Evolutionary conservation across 2,113 vertebrate genomes (phyloP).

Genomic region (Plecturocebus donacophilus): DNA sequence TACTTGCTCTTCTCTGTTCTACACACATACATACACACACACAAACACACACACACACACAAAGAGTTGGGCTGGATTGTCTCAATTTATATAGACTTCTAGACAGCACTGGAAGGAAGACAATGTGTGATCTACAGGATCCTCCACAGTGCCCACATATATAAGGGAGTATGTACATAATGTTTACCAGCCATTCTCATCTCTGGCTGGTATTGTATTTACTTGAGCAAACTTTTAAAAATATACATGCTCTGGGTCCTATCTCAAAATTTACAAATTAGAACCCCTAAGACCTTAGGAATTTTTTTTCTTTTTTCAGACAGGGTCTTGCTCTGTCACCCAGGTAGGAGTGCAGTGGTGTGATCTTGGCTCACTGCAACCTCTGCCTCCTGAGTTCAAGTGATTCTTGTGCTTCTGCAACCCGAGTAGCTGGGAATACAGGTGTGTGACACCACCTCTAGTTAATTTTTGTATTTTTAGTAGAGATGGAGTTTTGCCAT

Average conservation of each 20-base stretch:
- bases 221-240: slow-evolving; percentile 1
- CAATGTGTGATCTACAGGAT: neutral
- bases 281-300: neutral
- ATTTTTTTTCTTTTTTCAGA: no score
- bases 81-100: neutral
- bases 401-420: no score
- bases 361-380: no score
- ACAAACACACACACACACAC: neutral
- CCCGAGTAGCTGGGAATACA: no score
- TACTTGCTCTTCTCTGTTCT: neutral
- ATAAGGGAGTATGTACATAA: neutral
- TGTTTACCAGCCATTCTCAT: neutral
- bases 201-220: neutral
- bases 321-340: no score
- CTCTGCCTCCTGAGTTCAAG: no score
- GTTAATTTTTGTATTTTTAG: no score
- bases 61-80: neutral
- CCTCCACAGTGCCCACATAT: neutral
- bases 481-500: no score
- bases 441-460: no score
- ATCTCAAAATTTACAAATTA: neutral
- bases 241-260: neutral
- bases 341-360: no score
- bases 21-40: neutral
- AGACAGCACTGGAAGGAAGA: neutral